These are phyloP conservation scores for Balearica regulorum DNA, from an alignment of 2,797 vertebrate genomes.

Conservation along the genomic window DNA sequence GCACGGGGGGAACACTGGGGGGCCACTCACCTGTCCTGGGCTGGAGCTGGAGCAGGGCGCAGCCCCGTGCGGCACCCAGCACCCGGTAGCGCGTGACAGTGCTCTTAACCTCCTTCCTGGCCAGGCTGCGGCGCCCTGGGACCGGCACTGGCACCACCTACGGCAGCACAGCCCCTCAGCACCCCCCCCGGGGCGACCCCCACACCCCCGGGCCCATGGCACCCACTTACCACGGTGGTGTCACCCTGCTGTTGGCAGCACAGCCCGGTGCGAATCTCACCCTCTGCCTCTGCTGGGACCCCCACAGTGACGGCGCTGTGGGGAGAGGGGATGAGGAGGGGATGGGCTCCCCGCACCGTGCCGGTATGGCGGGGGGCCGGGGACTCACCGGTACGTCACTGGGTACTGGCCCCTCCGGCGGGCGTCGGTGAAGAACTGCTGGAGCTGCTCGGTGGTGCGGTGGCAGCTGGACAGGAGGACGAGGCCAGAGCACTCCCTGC, in stretches of 20 bases:
- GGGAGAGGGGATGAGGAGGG: neutral
- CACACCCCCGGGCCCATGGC: fast-evolving
- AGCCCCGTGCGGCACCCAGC: constrained; percentile 31
- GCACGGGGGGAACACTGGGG: too few relatives aligned
- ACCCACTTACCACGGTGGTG: constrained; percentile 49
- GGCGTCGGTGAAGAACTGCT: constrained; percentile 58
- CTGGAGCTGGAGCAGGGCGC: constrained; percentile 75
- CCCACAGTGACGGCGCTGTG: constrained; percentile 71
- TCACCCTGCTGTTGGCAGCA: constrained; percentile 43
- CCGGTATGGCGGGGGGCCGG: fast-evolving
- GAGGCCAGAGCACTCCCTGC: constrained; percentile 75
- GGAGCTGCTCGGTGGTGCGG: constrained; percentile 49
- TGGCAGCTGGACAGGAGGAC: constrained; percentile 74
- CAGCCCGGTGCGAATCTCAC: constrained; percentile 58
- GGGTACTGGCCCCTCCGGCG: constrained; percentile 34
- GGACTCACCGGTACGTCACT: constrained; percentile 67
- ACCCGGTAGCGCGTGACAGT: constrained; percentile 70
- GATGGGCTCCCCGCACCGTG: neutral
- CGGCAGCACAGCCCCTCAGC: neutral
- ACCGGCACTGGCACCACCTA: constrained; percentile 68
- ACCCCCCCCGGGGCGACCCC: neutral
- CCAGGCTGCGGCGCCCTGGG: constrained; percentile 59
- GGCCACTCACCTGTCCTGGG: constrained; percentile 68
- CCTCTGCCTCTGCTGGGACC: constrained; percentile 48
- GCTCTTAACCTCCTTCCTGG: constrained; percentile 66